Conservation (phyloP, 2,113 vertebrate genomes). For the Tursiops truncatus region DNA sequence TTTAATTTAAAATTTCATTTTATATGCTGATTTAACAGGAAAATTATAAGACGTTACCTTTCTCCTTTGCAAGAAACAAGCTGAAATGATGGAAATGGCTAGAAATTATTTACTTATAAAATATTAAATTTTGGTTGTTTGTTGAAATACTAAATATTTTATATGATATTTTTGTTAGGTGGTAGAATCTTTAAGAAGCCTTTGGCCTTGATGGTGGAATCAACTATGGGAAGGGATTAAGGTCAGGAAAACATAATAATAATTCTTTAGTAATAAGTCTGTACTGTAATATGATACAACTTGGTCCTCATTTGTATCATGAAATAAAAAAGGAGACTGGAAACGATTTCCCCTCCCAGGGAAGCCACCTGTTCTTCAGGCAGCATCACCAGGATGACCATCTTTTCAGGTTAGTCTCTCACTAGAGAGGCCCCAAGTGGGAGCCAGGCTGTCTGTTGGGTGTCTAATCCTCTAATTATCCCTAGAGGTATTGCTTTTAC, state of each 20-base stretch:
- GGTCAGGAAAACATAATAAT: background rate
- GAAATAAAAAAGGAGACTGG: background rate
- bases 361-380: background rate
- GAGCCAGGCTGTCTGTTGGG: background rate
- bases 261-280: background rate
- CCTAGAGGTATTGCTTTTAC: background rate
- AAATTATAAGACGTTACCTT: background rate
- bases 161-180: background rate
- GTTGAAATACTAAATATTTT: background rate
- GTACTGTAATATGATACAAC: background rate
- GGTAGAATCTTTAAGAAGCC: background rate
- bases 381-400: background rate
- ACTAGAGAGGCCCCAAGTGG: background rate
- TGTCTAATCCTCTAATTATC: background rate
- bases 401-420: background rate
- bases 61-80: conserved; percentile 19
- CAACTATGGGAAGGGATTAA: background rate
- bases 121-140: background rate
- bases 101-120: background rate
- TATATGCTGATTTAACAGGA: background rate
- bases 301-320: background rate
- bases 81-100: background rate
- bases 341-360: background rate
- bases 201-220: background rate
- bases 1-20: background rate